Evolutionary conservation across 2,888 invertebrate genomes (phyloP).

Genomic region (Biston betularia): DNA sequence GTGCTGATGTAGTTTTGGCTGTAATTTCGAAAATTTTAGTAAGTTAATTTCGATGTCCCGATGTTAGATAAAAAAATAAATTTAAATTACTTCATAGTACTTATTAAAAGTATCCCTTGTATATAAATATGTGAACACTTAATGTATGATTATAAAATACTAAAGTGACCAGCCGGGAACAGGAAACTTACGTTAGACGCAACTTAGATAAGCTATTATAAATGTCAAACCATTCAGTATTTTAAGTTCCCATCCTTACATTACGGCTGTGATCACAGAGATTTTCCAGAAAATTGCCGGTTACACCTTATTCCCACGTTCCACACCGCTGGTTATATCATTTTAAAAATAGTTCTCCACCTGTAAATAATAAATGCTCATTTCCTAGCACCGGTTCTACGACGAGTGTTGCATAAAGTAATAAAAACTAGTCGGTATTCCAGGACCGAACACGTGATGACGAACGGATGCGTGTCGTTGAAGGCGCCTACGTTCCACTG

Average conservation of each 20-base stretch:
- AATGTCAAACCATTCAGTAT: conserved; percentile 30
- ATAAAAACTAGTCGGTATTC: conserved; percentile 78
- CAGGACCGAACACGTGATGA: conserved; percentile 85
- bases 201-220: conserved; percentile 26
- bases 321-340: conserved; percentile 51
- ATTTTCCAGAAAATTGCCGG: conserved; percentile 53
- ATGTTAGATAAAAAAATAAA: too few species aligned
- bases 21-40: too few species aligned
- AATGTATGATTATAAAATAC: background rate
- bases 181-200: conserved; percentile 27
- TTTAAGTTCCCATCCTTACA: conserved; percentile 32
- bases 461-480: conserved; percentile 91
- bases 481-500: conserved; percentile 92
- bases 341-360: conserved; percentile 51
- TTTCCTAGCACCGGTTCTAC: conserved; percentile 50
- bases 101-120: too few species aligned
- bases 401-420: conserved; percentile 63
- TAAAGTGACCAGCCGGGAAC: conserved; percentile 11
- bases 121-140: too few species aligned
- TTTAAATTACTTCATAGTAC: too few species aligned
- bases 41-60: too few species aligned
- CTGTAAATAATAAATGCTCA: conserved; percentile 51
- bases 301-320: conserved; percentile 56
- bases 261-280: conserved; percentile 36
- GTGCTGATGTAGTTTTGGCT: too few species aligned